phyloP scores from a whole-genome alignment of 1,140 invertebrate genomes.

The Antheraea pernyi region DNA sequence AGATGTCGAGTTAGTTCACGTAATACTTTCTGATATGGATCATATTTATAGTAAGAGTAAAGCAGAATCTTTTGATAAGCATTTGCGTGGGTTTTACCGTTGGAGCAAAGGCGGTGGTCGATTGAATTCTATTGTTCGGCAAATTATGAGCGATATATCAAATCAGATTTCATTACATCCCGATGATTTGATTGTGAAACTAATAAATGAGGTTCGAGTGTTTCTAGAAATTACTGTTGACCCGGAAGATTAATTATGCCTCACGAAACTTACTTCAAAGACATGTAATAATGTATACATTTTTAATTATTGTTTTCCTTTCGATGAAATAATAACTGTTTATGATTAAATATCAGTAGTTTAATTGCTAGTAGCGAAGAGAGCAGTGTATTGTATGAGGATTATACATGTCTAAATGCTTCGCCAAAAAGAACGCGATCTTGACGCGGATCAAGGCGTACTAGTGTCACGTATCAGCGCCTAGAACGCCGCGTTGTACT shows the following conservation, averaged over 20 bases:
- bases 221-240: constrained; percentile 56
- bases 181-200: constrained; percentile 38
- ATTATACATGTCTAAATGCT: too few relatives aligned
- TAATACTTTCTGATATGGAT: constrained; percentile 60
- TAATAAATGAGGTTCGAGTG: constrained; percentile 47
- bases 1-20: constrained; percentile 45
- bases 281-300: too few relatives aligned
- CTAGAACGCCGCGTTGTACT: too few relatives aligned
- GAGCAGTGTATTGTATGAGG: too few relatives aligned
- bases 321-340: too few relatives aligned
- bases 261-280: too few relatives aligned
- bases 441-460: too few relatives aligned
- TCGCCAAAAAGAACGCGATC: too few relatives aligned
- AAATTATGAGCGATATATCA: constrained; percentile 35
- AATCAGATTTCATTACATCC: constrained; percentile 26
- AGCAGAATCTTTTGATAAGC: constrained; percentile 36
- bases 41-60: constrained; percentile 40
- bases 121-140: constrained; percentile 28
- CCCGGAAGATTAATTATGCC: constrained; percentile 20
- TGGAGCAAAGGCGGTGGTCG: constrained; percentile 34
- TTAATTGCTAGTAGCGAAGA: too few relatives aligned
- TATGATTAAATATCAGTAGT: too few relatives aligned
- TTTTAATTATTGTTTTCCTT: too few relatives aligned
- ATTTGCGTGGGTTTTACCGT: constrained; percentile 36
- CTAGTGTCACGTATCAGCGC: too few relatives aligned